A percentile compares a stretch with the other conserved stretches of the same genome.
These are phyloP conservation scores for Zophobas atratus DNA, from an alignment of 1,140 invertebrate species.

Conservation along the genomic window DNA sequence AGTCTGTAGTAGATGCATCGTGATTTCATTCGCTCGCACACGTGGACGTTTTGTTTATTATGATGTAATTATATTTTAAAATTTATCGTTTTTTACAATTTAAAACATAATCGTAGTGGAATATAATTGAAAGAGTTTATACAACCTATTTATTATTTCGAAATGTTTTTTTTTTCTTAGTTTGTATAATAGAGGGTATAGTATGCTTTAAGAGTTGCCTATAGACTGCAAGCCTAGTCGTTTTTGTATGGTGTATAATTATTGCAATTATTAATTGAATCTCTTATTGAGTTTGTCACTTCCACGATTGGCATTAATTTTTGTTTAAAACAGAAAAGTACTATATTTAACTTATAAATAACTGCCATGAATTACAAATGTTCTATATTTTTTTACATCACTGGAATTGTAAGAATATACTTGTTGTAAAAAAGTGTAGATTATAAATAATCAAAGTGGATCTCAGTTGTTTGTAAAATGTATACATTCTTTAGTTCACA, in stretches of 20 bases:
- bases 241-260: slow-evolving; percentile 30
- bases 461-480: slow-evolving; percentile 42
- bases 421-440: slow-evolving; percentile 33
- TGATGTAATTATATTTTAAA: no score
- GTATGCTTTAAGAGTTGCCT: slow-evolving; percentile 43
- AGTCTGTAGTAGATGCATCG: neutral
- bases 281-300: slow-evolving; percentile 29
- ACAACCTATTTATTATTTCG: slow-evolving; percentile 35
- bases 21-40: neutral
- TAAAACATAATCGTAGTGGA: slow-evolving; percentile 12
- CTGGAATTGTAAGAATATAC: slow-evolving; percentile 23
- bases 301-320: slow-evolving; percentile 42
- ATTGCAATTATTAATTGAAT: slow-evolving; percentile 47
- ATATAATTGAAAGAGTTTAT: slow-evolving; percentile 25
- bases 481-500: slow-evolving; percentile 45
- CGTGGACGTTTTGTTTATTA: no score
- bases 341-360: slow-evolving; percentile 37
- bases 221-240: slow-evolving; percentile 50
- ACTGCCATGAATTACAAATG: slow-evolving; percentile 35
- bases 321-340: slow-evolving; percentile 16
- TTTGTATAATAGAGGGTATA: slow-evolving; percentile 33
- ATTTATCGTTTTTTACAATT: neutral
- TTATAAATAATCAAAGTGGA: slow-evolving; percentile 20
- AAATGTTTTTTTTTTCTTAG: slow-evolving; percentile 14
- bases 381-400: slow-evolving; percentile 42